These are phyloP conservation scores for Lithophane socia DNA, from an alignment of 2,888 invertebrate genomes.

Conservation along the genomic window DNA sequence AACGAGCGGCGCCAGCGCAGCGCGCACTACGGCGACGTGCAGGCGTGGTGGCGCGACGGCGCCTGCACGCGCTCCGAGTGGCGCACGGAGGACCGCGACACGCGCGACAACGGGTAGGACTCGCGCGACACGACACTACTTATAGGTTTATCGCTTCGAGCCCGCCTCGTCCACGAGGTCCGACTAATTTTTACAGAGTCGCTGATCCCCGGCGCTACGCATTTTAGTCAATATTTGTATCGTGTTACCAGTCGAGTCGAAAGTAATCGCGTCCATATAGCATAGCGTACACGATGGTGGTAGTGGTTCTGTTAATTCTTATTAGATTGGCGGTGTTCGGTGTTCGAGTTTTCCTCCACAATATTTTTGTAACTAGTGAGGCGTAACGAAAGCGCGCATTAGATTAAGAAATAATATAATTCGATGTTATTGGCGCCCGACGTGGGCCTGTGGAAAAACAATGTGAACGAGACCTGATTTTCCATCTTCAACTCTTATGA, in stretches of 20 bases:
- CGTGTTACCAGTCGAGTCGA: conserved; percentile 53
- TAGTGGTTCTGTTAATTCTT: conserved; percentile 50
- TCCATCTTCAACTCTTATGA: conserved; percentile 13
- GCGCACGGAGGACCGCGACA: conserved; percentile 72
- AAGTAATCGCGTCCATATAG: conserved; percentile 64
- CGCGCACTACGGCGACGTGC: conserved; percentile 94
- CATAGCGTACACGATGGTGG: conserved; percentile 43
- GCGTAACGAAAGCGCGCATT: conserved; percentile 50
- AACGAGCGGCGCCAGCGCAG: conserved; percentile 83
- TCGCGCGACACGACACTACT: conserved; percentile 34
- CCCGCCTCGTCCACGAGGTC: conserved; percentile 37
- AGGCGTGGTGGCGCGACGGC: conserved; percentile 96
- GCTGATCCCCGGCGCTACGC: conserved; percentile 37
- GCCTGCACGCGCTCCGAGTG: conserved; percentile 92
- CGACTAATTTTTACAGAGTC: conserved; percentile 43
- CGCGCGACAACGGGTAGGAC: conserved; percentile 69
- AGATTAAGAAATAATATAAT: conserved; percentile 30
- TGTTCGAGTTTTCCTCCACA: conserved; percentile 57
- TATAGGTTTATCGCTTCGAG: conserved; percentile 56
- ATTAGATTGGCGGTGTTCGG: conserved; percentile 61
- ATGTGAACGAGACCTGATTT: conserved; percentile 59
- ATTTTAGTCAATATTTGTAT: conserved; percentile 50
- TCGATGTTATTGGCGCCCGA: conserved; percentile 64
- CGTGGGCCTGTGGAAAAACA: conserved; percentile 48
- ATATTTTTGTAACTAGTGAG: conserved; percentile 65